Conservation (phyloP, 1,140 invertebrate species). For the Vanessa atalanta region DNA sequence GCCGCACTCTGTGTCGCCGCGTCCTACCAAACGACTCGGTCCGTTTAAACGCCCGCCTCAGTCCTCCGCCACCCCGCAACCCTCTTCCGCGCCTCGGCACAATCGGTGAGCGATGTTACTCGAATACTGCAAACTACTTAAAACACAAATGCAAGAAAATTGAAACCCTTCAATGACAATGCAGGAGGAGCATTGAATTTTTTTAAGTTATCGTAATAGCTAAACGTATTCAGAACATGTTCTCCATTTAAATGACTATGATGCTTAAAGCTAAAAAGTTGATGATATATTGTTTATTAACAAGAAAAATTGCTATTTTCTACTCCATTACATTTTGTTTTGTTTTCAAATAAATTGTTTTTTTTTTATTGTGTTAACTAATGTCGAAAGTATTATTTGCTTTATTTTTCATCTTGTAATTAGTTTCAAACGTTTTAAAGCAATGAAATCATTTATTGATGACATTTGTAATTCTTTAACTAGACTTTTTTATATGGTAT, state of each 20-base stretch:
- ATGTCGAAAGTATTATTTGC: not conserved
- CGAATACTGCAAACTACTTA: not conserved
- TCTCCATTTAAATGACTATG: not conserved
- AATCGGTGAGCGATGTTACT: conserved; percentile 51
- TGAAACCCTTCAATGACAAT: no score
- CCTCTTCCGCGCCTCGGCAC: conserved; percentile 40
- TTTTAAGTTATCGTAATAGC: not conserved
- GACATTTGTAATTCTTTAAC: not conserved
- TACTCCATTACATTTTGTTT: not conserved
- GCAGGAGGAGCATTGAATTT: not conserved
- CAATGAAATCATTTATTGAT: not conserved
- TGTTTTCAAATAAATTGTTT: not conserved
- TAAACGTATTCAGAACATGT: not conserved
- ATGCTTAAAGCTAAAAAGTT: not conserved
- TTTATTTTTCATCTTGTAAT: not conserved
- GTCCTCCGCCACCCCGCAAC: conserved; percentile 37
- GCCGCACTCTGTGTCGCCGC: conserved; percentile 67
- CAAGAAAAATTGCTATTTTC: not conserved
- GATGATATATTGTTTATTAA: not conserved
- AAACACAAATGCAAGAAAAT: not conserved
- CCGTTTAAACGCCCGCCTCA: conserved; percentile 69
- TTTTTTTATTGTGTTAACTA: not conserved
- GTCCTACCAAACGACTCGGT: conserved; percentile 70
- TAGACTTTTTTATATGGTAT: not conserved
- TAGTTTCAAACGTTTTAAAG: not conserved